These are phyloP conservation scores for Hippopotamus amphibius DNA, from an alignment of 2,113 vertebrate genomes.

Conservation along the genomic window DNA sequence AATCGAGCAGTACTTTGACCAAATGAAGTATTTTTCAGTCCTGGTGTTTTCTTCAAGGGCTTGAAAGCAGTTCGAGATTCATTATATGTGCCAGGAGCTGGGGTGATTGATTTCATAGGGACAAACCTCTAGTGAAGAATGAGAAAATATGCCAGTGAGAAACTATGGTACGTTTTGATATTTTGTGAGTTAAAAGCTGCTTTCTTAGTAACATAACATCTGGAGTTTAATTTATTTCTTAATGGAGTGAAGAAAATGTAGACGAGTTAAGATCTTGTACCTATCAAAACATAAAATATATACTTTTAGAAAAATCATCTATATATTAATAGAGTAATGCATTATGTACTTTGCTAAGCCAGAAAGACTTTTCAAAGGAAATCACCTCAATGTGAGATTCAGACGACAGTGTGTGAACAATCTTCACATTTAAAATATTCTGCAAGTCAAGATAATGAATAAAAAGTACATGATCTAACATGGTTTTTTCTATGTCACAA, in stretches of 20 bases:
- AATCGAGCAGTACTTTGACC: conserved; percentile 86
- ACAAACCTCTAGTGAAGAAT: conserved; percentile 87
- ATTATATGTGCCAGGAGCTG: conserved; percentile 89
- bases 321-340: not conserved
- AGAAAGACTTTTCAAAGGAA: conserved; percentile 42
- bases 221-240: conserved; percentile 53
- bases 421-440: not conserved
- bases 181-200: conserved; percentile 67
- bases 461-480: not conserved
- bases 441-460: not conserved
- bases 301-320: conserved; percentile 41
- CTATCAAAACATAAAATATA: conserved; percentile 58
- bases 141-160: conserved; percentile 68
- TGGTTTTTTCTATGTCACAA: conserved; percentile 7
- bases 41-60: conserved; percentile 84
- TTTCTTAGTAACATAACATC: conserved; percentile 35
- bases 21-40: conserved; percentile 87
- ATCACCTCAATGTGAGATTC: conserved; percentile 19
- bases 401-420: not conserved
- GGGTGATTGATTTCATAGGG: conserved; percentile 86
- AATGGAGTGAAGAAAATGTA: conserved; percentile 55
- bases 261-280: conserved; percentile 60
- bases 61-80: conserved; percentile 86
- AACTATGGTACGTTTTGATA: conserved; percentile 48
- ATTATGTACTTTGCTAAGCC: not conserved